These are phyloP conservation scores for Pseudoips prasinana DNA, from an alignment of 2,888 invertebrate species.

Conservation along the genomic window DNA sequence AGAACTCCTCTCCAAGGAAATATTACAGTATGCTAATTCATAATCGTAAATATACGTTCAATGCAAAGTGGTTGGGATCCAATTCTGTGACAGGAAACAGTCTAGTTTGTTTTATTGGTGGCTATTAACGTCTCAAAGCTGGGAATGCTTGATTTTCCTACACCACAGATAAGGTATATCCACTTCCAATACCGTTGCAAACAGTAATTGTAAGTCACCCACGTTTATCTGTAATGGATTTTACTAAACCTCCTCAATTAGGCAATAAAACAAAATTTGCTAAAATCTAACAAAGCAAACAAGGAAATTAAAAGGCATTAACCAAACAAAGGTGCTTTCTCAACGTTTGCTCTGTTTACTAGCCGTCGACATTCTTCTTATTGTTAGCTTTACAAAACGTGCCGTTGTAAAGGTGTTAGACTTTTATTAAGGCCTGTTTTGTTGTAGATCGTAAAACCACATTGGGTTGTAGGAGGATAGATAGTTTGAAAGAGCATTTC, in stretches of 20 bases:
- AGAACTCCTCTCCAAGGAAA: slow-evolving; percentile 21
- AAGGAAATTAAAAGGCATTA: slow-evolving; percentile 13
- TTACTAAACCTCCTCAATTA: slow-evolving; percentile 13
- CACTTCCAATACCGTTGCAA: slow-evolving; percentile 44
- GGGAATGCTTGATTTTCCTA: slow-evolving; percentile 60
- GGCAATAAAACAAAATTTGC: slow-evolving; percentile 21
- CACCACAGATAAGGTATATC: slow-evolving; percentile 34
- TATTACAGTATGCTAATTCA: slow-evolving; percentile 43
- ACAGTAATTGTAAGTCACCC: too few relatives aligned
- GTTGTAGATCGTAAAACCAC: slow-evolving; percentile 57
- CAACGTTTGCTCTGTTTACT: slow-evolving; percentile 20
- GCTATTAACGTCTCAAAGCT: slow-evolving; percentile 64
- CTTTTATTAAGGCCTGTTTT: slow-evolving; percentile 58
- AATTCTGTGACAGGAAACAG: slow-evolving; percentile 66
- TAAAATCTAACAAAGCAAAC: slow-evolving; percentile 17
- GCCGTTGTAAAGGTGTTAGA: slow-evolving; percentile 50
- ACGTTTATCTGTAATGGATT: slow-evolving; percentile 31
- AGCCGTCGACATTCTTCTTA: slow-evolving; percentile 30
- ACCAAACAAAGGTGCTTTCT: slow-evolving; percentile 27
- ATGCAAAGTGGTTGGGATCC: slow-evolving; percentile 45
- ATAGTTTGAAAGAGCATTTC: slow-evolving; percentile 52
- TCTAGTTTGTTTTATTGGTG: slow-evolving; percentile 65
- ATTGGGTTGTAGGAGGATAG: slow-evolving; percentile 56
- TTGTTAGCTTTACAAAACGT: slow-evolving; percentile 41
- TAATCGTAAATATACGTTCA: slow-evolving; percentile 51